Evolutionary conservation across 2,113 vertebrate genomes (phyloP).

Genomic region (Phasianus colchicus): DNA sequence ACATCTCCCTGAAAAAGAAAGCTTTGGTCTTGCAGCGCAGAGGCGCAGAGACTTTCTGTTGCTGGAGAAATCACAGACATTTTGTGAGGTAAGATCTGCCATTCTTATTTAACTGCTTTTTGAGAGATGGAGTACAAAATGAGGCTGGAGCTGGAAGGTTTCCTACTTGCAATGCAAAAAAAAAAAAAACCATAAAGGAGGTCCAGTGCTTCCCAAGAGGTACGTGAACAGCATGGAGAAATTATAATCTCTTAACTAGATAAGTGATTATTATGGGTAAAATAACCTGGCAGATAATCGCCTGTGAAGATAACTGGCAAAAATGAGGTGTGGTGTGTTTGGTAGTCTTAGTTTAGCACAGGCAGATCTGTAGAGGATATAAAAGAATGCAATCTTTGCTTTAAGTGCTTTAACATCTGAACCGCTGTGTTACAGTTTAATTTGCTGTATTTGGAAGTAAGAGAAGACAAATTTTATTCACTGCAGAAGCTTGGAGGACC

Average conservation of each 20-base stretch:
- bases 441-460: background rate
- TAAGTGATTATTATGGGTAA: background rate
- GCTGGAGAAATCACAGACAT: background rate
- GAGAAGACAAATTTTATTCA: background rate
- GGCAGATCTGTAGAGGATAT: background rate
- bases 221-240: background rate
- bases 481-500: background rate
- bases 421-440: background rate
- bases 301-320: background rate
- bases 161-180: background rate
- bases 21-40: constrained; percentile 44
- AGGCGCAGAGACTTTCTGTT: background rate
- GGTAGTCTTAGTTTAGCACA: background rate
- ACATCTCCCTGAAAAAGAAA: constrained; percentile 39
- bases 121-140: background rate
- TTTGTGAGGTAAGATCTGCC: constrained; percentile 64
- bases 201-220: background rate
- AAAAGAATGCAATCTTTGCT: background rate
- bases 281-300: background rate
- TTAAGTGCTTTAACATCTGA: background rate
- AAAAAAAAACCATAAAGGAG: background rate
- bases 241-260: background rate
- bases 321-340: background rate
- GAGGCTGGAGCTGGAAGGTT: background rate
- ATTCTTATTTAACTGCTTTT: background rate